Conservation (phyloP, 2,797 vertebrate genomes). For the Diplodus sargus region DNA sequence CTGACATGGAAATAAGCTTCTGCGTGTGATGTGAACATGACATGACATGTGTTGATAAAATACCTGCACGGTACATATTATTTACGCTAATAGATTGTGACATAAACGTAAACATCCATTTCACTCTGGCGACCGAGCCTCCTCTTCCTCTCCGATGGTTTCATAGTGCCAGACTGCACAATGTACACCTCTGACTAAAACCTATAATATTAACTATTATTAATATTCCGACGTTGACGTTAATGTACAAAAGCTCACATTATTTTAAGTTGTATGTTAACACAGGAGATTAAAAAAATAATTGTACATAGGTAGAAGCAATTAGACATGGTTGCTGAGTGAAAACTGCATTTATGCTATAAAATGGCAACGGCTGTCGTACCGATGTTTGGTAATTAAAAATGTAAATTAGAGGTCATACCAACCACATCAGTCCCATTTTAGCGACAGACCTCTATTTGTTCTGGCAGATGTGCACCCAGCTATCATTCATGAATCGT, state of each 20-base stretch:
- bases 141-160: too few species aligned
- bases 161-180: too few species aligned
- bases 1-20: too few species aligned
- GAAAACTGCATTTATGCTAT: background rate
- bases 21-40: too few species aligned
- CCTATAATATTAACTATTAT: too few species aligned
- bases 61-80: too few species aligned
- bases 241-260: background rate
- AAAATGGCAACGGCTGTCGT: background rate
- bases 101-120: too few species aligned
- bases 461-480: slow-evolving; percentile 12
- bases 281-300: background rate
- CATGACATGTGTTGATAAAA: too few species aligned
- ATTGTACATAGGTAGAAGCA: background rate
- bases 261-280: background rate
- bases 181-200: too few species aligned
- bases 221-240: too few species aligned
- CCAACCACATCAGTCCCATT: background rate
- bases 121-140: too few species aligned
- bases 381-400: background rate
- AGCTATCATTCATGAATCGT: slow-evolving; percentile 11
- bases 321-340: background rate
- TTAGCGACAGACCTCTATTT: slow-evolving; percentile 10
- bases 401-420: slow-evolving; percentile 4
- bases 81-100: too few species aligned